Percentiles rank a stretch among this genome's conserved stretches.
These are phyloP conservation scores for Notospermus geniculatus DNA, from an alignment of 1,140 invertebrate species.

Conservation along the genomic window DNA sequence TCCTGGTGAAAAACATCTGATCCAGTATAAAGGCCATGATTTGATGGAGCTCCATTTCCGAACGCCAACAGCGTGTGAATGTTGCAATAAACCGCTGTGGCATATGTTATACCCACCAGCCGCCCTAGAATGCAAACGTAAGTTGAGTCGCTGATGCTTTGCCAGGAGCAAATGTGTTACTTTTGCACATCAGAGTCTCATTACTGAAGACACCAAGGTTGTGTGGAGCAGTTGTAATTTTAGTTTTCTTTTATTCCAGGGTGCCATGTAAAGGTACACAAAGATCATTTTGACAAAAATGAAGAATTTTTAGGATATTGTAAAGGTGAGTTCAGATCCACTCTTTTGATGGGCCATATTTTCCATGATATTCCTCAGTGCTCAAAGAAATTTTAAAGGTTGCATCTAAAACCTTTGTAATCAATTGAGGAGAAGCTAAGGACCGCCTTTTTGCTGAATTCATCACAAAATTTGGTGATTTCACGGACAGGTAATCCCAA, in stretches of 20 bases:
- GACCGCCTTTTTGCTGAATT: neutral
- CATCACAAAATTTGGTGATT: neutral
- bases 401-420: too few relatives aligned
- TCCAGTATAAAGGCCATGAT: conserved; percentile 92
- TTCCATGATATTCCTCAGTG: too few relatives aligned
- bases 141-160: too few relatives aligned
- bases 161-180: too few relatives aligned
- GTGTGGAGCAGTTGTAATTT: too few relatives aligned
- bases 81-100: conserved; percentile 94
- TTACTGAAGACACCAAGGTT: too few relatives aligned
- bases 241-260: too few relatives aligned
- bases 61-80: conserved; percentile 96
- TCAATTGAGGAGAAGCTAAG: neutral
- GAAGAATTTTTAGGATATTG: conserved; percentile 54
- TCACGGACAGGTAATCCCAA: too few relatives aligned
- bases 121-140: conserved; percentile 92
- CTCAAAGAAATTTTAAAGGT: too few relatives aligned
- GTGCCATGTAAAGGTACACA: conserved; percentile 93
- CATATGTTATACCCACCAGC: conserved; percentile 95
- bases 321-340: conserved; percentile 38
- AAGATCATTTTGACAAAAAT: conserved; percentile 76
- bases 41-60: conserved; percentile 95
- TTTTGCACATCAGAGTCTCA: too few relatives aligned
- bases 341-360: too few relatives aligned
- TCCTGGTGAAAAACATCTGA: conserved; percentile 67